phyloP scores from a whole-genome alignment of 2,113 vertebrate genomes.

The Asarcornis scutulata region DNA sequence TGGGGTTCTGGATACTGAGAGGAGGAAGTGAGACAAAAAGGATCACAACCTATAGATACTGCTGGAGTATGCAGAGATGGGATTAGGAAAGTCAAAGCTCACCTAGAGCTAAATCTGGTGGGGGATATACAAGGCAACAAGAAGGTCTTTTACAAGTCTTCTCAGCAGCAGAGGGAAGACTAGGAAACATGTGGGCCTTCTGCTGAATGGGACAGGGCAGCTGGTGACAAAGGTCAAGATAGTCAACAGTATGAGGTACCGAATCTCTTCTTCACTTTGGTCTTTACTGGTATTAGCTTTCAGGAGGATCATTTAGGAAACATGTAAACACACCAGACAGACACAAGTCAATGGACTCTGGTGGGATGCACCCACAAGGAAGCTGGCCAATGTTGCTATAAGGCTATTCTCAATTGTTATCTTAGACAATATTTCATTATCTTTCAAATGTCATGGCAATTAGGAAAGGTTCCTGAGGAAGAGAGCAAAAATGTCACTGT shows the following conservation, averaged over 20 bases:
- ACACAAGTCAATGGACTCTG: neutral
- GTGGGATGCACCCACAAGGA: neutral
- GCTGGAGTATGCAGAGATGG: neutral
- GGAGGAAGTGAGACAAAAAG: neutral
- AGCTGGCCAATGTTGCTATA: neutral
- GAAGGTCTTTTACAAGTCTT: neutral
- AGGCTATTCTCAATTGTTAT: neutral
- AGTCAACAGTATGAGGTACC: neutral
- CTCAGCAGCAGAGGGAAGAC: neutral
- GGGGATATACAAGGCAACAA: neutral
- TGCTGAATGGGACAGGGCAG: neutral
- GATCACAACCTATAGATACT: neutral
- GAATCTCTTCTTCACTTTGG: neutral
- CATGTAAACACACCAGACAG: neutral
- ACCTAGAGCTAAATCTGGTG: neutral
- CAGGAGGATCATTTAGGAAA: neutral
- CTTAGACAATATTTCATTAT: neutral
- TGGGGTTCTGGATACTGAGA: neutral
- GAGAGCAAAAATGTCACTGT: neutral
- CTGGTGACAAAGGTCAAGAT: neutral
- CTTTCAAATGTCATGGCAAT: neutral
- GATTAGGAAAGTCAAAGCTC: neutral
- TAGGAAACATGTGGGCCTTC: neutral
- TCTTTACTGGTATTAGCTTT: neutral
- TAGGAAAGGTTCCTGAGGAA: neutral